Base-by-base conservation (phyloP, 1,140 invertebrate species). In the Melanaphis sacchari region DNA sequence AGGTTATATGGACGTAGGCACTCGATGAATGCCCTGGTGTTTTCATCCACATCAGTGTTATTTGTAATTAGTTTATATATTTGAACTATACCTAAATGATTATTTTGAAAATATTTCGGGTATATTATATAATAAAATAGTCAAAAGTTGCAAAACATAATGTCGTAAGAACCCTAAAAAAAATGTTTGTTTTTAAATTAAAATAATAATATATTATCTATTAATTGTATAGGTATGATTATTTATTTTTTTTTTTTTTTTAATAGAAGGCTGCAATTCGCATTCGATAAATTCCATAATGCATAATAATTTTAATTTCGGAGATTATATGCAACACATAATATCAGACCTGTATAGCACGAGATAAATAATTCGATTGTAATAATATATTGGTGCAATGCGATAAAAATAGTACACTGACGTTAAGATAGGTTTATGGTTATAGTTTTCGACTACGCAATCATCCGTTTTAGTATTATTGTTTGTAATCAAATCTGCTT, bases 361-460 rank as follows among this genome's bases (percentile, higher is more conserved):
- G n/a, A 24, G 3, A 89, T 89, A 36, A 26, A 40, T 26, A 24
- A 89, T 89, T 54, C 49, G 24, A 89, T 76, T n/a, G 36, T 76
- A 76, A 76, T n/a, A n/a, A 21, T 76, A 76, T 89, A 89, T 89
- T 89, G 88, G 88, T 54, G 88, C 88, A 89, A 89, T 89, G 88
- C 88, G 88, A 89, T 89, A 89, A n/a, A 52, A 89, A 38, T n/a
- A 38, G 49, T 8, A 18, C 36, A 52, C 24, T 54, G 6, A 15
- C 11, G 7, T 41, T 85, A 85, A 3, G 38, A n/a, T 76, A n/a
- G 59, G 59, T 76, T n/a, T 76, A 76, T 76, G 59, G 59, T 36
- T 66, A 66, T n/a, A 31, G 31, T 66, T n/a, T 76, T 31, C 9
- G 59, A 76, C 59, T 43, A n/a, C 0, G 40, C 4, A 43, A 85